Conservation (phyloP, 2,888 invertebrate genomes). For the Drepana falcataria region DNA sequence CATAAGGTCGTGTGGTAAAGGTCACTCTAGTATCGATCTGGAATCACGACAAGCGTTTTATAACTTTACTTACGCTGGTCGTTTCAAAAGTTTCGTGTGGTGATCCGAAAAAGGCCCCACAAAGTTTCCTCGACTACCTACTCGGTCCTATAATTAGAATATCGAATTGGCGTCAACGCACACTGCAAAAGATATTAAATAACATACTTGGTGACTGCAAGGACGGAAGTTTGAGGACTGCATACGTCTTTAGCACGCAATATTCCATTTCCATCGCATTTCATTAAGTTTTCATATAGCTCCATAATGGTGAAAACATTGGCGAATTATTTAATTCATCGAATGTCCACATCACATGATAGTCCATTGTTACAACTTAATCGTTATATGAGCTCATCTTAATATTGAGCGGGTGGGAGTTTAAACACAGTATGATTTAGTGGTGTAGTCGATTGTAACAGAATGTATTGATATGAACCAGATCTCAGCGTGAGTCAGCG, state of each 20-base stretch:
- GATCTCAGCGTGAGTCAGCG: constrained; percentile 31
- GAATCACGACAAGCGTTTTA: too few relatives aligned
- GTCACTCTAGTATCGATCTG: too few relatives aligned
- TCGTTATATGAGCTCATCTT: not conserved
- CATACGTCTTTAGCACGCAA: constrained; percentile 38
- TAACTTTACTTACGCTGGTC: not conserved
- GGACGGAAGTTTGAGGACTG: constrained; percentile 13
- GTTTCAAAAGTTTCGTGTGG: not conserved
- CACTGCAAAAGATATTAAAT: constrained; percentile 23
- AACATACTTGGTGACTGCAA: constrained; percentile 27
- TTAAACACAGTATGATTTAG: not conserved
- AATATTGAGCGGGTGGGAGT: not conserved
- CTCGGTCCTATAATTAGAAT: too few relatives aligned
- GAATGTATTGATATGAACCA: not conserved
- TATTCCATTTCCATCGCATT: constrained; percentile 18
- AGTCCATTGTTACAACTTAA: not conserved
- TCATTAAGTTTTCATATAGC: constrained; percentile 35
- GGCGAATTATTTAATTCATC: constrained; percentile 4
- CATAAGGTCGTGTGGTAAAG: too few relatives aligned
- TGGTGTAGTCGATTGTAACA: not conserved
- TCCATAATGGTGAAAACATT: constrained; percentile 10
- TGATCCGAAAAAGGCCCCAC: too few relatives aligned
- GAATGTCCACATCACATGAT: not conserved
- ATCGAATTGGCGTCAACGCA: not conserved
- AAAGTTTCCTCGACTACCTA: too few relatives aligned